Evolutionary conservation across 2,888 invertebrate species (phyloP).

Genomic region (Lysandra coridon): DNA sequence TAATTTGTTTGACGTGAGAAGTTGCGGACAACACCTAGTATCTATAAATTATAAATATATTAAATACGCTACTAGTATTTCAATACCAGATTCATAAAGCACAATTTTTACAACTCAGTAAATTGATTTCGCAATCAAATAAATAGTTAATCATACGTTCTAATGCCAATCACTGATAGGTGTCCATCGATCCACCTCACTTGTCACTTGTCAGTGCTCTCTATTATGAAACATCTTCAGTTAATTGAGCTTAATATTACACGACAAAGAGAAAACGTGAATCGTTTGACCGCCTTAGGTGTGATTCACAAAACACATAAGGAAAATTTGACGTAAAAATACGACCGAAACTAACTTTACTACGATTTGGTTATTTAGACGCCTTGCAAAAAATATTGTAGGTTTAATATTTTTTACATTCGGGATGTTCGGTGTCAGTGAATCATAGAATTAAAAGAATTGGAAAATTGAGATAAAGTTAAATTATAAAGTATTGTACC

Average conservation of each 20-base stretch:
- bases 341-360: conserved; percentile 8
- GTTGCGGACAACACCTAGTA: no score
- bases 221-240: conserved; percentile 16
- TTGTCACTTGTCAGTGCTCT: conserved; percentile 7
- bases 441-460: neutral
- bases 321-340: conserved; percentile 13
- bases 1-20: no score
- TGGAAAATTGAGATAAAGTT: no score
- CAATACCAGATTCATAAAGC: neutral
- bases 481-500: no score
- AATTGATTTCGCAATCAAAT: conserved; percentile 16
- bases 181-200: conserved; percentile 14
- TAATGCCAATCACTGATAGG: conserved; percentile 6
- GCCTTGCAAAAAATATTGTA: conserved; percentile 4
- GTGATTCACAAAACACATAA: conserved; percentile 20
- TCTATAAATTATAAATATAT: neutral
- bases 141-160: conserved; percentile 9
- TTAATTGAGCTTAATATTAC: conserved; percentile 1
- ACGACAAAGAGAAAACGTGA: conserved; percentile 28
- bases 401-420: neutral
- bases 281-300: conserved; percentile 11
- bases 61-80: neutral
- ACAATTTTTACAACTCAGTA: neutral
- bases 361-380: neutral
- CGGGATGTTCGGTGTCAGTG: neutral